phyloP scores from a whole-genome alignment of 2,888 invertebrate genomes.

The Lamellibrachia columna region DNA sequence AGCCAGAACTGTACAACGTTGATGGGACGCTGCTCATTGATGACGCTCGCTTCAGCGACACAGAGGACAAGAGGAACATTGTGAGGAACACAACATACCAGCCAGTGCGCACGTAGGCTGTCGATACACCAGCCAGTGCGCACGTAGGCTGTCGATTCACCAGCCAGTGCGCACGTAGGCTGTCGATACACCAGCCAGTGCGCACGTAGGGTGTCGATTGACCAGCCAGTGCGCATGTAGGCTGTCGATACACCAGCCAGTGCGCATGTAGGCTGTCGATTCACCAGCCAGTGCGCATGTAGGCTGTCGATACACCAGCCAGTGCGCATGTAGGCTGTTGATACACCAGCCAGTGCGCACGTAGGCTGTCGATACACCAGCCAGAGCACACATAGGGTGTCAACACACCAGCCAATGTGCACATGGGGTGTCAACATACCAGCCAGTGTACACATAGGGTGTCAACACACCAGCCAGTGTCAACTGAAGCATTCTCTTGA shows the following conservation, averaged over 20 bases:
- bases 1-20: constrained; percentile 39
- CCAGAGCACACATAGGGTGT: background rate
- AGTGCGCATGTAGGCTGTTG: background rate
- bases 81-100: background rate
- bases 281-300: background rate
- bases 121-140: background rate
- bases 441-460: background rate
- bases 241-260: background rate
- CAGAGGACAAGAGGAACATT: background rate
- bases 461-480: background rate
- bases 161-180: background rate
- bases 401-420: background rate
- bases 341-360: background rate
- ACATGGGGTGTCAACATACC: background rate
- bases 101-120: background rate
- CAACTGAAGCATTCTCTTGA: too few species aligned
- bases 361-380: background rate
- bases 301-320: background rate
- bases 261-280: background rate
- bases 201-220: background rate
- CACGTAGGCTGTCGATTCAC: background rate
- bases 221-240: background rate
- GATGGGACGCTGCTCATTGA: constrained; percentile 28
- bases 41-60: constrained; percentile 16
- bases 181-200: background rate